Conservation (phyloP, 2,113 vertebrate genomes). For the Myodes glareolus region DNA sequence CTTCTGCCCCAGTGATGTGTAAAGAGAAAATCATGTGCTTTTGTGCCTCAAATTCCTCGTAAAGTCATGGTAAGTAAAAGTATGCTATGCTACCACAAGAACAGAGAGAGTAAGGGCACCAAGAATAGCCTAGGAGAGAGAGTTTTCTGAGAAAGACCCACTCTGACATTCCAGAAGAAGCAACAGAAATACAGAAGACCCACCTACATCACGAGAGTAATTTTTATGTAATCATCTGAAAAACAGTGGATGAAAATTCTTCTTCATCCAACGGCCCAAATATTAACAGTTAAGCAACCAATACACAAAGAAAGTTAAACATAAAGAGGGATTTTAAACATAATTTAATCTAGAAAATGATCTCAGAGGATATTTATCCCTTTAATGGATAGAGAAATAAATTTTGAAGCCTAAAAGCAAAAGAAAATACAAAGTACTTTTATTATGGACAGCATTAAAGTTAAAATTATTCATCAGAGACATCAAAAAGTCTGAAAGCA, state of each 20-base stretch:
- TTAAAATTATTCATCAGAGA: constrained; percentile 52
- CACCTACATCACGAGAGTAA: too few species aligned
- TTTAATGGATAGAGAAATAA: background rate
- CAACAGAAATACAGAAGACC: too few species aligned
- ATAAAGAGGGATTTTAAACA: constrained; percentile 27
- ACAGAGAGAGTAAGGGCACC: background rate
- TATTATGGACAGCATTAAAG: constrained; percentile 18
- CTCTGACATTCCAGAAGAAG: background rate
- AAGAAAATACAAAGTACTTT: constrained; percentile 10
- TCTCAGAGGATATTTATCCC: background rate
- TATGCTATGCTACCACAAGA: background rate
- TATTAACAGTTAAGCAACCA: background rate
- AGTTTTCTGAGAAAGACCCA: background rate
- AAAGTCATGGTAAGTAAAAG: background rate
- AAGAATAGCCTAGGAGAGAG: background rate
- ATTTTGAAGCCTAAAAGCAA: constrained; percentile 46
- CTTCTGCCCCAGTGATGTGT: background rate
- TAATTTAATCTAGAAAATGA: constrained; percentile 41
- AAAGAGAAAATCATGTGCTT: background rate
- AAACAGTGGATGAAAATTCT: background rate
- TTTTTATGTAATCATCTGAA: background rate
- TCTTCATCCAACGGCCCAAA: background rate
- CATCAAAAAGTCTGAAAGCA: constrained; percentile 43
- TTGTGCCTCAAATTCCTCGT: background rate
- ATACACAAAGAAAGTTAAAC: background rate